Conservation (phyloP, 2,113 vertebrate genomes). For the Muscicapa adusta region DNA sequence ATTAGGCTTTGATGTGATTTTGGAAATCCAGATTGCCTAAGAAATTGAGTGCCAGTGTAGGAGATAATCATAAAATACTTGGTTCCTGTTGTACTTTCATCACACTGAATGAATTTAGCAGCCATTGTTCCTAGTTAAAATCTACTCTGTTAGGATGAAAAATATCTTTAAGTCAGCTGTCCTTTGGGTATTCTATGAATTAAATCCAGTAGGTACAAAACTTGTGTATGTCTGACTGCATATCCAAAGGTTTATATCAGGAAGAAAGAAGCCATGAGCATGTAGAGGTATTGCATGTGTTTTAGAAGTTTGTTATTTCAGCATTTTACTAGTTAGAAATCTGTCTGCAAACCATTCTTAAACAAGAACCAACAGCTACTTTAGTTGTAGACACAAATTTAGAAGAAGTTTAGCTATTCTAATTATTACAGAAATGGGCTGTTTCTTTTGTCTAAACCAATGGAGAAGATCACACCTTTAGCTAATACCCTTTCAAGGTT, state of each 20-base stretch:
- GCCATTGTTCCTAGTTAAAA: not conserved
- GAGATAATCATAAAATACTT: slow-evolving; percentile 52
- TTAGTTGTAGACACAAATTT: not conserved
- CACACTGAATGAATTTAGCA: not conserved
- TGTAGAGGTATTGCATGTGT: not conserved
- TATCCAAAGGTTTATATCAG: not conserved
- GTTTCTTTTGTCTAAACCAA: not conserved
- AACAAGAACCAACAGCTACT: not conserved
- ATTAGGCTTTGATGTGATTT: slow-evolving; percentile 52
- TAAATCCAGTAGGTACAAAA: not conserved
- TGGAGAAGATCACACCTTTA: not conserved
- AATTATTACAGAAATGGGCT: not conserved
- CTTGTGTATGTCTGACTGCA: not conserved
- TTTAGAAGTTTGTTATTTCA: not conserved
- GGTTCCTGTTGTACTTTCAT: slow-evolving; percentile 26
- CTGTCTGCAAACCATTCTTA: not conserved
- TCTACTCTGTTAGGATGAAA: not conserved
- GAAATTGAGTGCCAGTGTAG: slow-evolving; percentile 8
- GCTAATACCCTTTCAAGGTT: not conserved
- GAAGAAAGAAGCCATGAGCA: not conserved
- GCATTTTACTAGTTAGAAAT: not conserved
- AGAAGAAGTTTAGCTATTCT: not conserved
- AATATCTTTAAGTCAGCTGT: not conserved
- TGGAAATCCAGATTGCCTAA: slow-evolving; percentile 58
- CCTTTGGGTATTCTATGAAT: not conserved